phyloP scores from a whole-genome alignment of 2,797 vertebrate genomes.

The Simalia tracyae region DNA sequence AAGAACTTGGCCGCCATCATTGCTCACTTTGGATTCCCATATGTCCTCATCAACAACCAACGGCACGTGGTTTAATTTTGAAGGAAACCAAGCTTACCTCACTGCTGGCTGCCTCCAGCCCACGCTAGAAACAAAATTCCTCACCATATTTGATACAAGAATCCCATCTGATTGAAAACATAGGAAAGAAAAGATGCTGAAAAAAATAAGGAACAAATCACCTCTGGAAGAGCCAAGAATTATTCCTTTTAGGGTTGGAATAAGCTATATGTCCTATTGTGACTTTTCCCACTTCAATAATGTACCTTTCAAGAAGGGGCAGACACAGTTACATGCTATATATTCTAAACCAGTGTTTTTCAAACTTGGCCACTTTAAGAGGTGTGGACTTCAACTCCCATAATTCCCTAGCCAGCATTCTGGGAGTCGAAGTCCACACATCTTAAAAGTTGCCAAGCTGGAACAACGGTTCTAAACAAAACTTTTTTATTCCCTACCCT shows the following conservation, averaged over 20 bases:
- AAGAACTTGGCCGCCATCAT: background rate
- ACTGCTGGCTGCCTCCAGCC: background rate
- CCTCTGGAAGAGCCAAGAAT: background rate
- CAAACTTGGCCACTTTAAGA: background rate
- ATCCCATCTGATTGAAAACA: background rate
- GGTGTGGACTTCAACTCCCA: background rate
- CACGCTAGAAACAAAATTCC: background rate
- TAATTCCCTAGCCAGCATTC: background rate
- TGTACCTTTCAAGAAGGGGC: background rate
- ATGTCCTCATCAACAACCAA: background rate
- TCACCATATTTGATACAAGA: conserved; percentile 4
- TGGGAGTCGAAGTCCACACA: background rate
- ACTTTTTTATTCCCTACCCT: background rate
- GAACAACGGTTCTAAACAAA: background rate
- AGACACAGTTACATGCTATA: background rate
- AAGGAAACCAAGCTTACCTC: background rate
- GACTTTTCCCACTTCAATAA: background rate
- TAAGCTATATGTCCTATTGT: background rate
- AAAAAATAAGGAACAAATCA: background rate
- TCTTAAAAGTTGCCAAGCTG: background rate
- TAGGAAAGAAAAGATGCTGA: background rate
- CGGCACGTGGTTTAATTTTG: background rate
- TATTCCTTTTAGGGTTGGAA: background rate
- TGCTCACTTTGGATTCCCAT: background rate
- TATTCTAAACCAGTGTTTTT: background rate